phyloP scores from a whole-genome alignment of 1,140 invertebrate genomes.

The Pseudomyrmex dendroicus region DNA sequence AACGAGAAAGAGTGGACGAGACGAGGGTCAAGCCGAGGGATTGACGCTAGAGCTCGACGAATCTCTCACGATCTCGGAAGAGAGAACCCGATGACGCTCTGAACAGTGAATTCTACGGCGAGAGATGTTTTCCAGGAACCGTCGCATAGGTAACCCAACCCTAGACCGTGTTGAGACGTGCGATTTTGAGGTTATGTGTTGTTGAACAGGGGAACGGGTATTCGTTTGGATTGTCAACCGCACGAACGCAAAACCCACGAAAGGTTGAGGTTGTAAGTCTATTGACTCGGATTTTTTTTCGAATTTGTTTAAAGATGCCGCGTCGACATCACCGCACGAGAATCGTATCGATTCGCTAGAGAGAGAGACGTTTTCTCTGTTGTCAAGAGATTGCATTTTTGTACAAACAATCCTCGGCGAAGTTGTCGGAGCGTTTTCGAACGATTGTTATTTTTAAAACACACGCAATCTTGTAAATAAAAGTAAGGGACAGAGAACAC shows the following conservation, averaged over 20 bases:
- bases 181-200: conserved; percentile 74
- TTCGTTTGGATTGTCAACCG: conserved; percentile 22
- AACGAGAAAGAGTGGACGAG: neutral
- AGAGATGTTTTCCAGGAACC: neutral
- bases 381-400: conserved; percentile 1
- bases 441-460: conserved; percentile 1
- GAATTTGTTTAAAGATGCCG: neutral
- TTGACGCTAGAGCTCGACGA: conserved; percentile 25
- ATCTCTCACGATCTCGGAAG: neutral
- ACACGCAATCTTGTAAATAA: neutral
- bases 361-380: neutral
- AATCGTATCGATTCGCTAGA: conserved; percentile 39
- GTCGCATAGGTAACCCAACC: conserved; percentile 18
- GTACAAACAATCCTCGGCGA: neutral
- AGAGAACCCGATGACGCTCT: neutral
- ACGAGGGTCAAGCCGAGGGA: neutral
- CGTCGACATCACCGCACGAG: neutral
- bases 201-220: conserved; percentile 43
- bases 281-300: neutral
- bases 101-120: neutral
- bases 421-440: neutral
- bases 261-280: conserved; percentile 41
- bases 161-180: conserved; percentile 28
- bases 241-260: neutral
- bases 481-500: neutral